Base-by-base conservation (phyloP, 2,888 invertebrate species). In the Cistogaster globosa region DNA sequence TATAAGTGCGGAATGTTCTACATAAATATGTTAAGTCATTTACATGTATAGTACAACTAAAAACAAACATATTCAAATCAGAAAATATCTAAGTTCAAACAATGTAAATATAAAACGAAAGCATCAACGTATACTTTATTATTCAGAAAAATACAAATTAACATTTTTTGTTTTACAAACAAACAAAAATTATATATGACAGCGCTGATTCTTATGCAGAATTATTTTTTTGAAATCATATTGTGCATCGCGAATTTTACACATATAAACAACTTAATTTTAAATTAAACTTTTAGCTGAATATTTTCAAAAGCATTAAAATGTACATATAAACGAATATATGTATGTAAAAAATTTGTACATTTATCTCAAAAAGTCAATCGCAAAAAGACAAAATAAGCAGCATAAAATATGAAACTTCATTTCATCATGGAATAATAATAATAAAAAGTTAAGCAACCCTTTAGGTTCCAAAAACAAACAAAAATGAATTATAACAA, bases 401-500 rank as follows among this genome's bases (percentile, higher is more conserved):
- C 53, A 55, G 36, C 62, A 63, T 67, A 71, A 71, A 84, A 63
- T 60, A 62, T 58, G 62, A 77, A 84, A 80, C 62, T 80, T 84
- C 22, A 67, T 48, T 77, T 68, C 76, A 68, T 72, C 62, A 45
- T 62, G 57, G 38, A 77, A 84, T 77, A 80, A 84, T 75, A 76
- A 84, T 57, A 76, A 80, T 69, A 74, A 67, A 76, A 65, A 84
- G 65, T 79, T 83, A 83, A 83, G 26, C 78, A 63, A 58, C 75
- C 83, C 79, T 76, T 32, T 53, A 67, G 84, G 71, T 76, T 58
- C 18, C n/a, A 53, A 63, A 36, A 77, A 62, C 2, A 62, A 53
- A 53, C 55, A 68, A 57, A 76, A 36, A 57, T 62, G 36, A 65
- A 72, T 20, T 67, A 38, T 42, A 62, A 68, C 55, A 68, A 62